Conservation (phyloP, 37 sponge, comb jelly and placozoan species). For the Cliona cf. orientalis region DNA sequence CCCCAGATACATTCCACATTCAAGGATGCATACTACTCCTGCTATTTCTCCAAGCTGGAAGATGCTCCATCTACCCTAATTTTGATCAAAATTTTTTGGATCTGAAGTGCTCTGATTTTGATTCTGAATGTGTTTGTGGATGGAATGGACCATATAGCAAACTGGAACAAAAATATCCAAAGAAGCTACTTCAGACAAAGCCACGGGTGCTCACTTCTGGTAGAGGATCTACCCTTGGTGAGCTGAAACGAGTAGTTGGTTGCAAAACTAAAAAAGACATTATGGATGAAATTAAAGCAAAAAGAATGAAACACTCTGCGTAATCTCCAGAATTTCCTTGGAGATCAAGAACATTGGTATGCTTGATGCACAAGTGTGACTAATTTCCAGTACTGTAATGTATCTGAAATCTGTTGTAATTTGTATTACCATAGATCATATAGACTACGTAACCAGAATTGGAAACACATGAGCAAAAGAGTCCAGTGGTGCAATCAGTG, state of each 20-base stretch:
- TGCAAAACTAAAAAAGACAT: background rate
- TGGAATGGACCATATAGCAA: background rate
- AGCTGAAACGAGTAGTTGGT: background rate
- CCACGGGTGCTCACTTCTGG: constrained; percentile 1
- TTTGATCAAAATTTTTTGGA: constrained; percentile 7
- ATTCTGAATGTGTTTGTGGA: constrained; percentile 1
- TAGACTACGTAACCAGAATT: too few species aligned
- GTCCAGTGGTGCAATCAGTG: too few species aligned
- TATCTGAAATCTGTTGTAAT: too few species aligned
- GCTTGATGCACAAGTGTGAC: too few species aligned
- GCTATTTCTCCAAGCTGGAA: background rate
- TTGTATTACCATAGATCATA: too few species aligned
- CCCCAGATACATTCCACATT: background rate
- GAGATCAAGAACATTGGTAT: too few species aligned
- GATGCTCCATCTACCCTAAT: constrained; percentile 1
- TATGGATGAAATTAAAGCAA: background rate
- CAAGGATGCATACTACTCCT: constrained; percentile 1
- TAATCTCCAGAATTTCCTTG: too few species aligned
- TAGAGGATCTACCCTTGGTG: constrained; percentile 12
- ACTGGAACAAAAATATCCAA: background rate
- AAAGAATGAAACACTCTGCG: background rate
- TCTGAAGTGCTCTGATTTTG: background rate
- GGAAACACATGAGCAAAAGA: too few species aligned
- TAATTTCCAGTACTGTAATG: too few species aligned
- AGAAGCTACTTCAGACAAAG: too few species aligned